These are phyloP conservation scores for Microchrysa polita DNA, from an alignment of 2,888 invertebrate species.

Conservation along the genomic window DNA sequence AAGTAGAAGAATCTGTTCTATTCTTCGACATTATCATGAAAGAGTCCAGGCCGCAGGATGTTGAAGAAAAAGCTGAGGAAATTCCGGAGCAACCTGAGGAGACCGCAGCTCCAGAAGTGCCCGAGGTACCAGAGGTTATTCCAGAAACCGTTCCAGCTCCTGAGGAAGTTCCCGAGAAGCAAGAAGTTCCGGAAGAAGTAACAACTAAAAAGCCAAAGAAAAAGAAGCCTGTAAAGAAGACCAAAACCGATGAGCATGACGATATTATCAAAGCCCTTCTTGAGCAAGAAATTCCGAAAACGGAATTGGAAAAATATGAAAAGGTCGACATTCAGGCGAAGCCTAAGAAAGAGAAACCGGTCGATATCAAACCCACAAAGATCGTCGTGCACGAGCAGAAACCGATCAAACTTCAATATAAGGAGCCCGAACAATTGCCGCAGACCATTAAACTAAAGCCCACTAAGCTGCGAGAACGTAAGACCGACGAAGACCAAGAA, in stretches of 20 bases:
- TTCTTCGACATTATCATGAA: too few species aligned
- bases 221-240: slow-evolving; percentile 56
- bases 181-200: slow-evolving; percentile 46
- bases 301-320: slow-evolving; percentile 65
- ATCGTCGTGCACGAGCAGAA: slow-evolving; percentile 72
- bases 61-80: too few species aligned
- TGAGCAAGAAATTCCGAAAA: slow-evolving; percentile 63
- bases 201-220: slow-evolving; percentile 46
- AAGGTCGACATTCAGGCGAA: slow-evolving; percentile 60
- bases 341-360: slow-evolving; percentile 58
- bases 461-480: slow-evolving; percentile 63
- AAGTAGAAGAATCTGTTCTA: slow-evolving; percentile 49
- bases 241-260: slow-evolving; percentile 60
- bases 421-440: slow-evolving; percentile 68
- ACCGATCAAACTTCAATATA: slow-evolving; percentile 71
- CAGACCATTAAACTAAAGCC: slow-evolving; percentile 73
- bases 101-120: background rate
- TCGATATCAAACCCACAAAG: slow-evolving; percentile 64
- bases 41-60: too few species aligned
- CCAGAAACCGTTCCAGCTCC: slow-evolving; percentile 25
- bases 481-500: slow-evolving; percentile 66
- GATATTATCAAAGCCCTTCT: slow-evolving; percentile 60
- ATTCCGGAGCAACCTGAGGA: background rate
- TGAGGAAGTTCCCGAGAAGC: slow-evolving; percentile 44
- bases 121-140: slow-evolving; percentile 5